A percentile compares a stretch with the other conserved stretches of the same genome.
phyloP scores from a whole-genome alignment of 2,888 invertebrate species.

The Imbricaverruca yamaguchii region DNA sequence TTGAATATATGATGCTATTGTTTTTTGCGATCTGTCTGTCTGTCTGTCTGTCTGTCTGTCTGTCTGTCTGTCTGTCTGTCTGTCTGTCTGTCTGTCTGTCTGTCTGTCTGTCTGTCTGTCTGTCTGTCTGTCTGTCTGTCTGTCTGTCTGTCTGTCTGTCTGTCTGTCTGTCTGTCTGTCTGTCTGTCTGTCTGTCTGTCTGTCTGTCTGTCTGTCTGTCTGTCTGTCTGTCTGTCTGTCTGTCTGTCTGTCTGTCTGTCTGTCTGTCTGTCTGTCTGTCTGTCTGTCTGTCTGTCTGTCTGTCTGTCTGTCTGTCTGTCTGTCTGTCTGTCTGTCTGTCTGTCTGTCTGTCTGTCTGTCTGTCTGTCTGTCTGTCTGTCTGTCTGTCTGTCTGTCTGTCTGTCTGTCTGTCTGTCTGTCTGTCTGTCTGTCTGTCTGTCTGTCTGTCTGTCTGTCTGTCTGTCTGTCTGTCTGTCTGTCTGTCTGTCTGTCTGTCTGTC shows the following conservation, averaged over 20 bases:
- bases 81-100: slow-evolving; percentile 20
- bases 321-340: slow-evolving; percentile 22
- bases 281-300: background rate
- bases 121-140: slow-evolving; percentile 22
- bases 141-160: slow-evolving; percentile 22
- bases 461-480: no score
- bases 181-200: slow-evolving; percentile 22
- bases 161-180: slow-evolving; percentile 21
- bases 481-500: no score
- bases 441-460: no score
- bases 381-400: slow-evolving; percentile 23
- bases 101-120: slow-evolving; percentile 22
- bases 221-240: slow-evolving; percentile 22
- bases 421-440: no score
- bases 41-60: slow-evolving; percentile 7
- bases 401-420: slow-evolving; percentile 20
- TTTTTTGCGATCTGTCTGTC: no score
- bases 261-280: slow-evolving; percentile 15
- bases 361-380: slow-evolving; percentile 23
- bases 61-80: slow-evolving; percentile 22
- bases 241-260: slow-evolving; percentile 22
- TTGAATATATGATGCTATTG: no score
- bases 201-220: slow-evolving; percentile 20
- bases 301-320: slow-evolving; percentile 6
- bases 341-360: slow-evolving; percentile 22